phyloP scores from a whole-genome alignment of 2,113 vertebrate species.

The Limnothrissa miodon region DNA sequence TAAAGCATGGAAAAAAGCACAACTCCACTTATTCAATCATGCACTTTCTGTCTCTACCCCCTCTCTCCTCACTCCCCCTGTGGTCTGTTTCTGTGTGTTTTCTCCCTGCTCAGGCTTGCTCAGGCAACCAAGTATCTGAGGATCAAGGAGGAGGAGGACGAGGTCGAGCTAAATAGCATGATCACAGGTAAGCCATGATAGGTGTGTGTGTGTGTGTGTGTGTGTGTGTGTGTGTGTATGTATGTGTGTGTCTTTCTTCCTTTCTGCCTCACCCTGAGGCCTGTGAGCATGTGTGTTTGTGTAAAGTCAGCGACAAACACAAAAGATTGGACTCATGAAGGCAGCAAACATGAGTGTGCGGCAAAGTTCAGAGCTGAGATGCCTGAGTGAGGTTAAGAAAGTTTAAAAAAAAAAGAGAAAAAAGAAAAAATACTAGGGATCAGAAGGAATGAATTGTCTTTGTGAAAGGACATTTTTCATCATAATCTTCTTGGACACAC shows the following conservation, averaged over 20 bases:
- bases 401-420: neutral
- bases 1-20: neutral
- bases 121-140: conserved; percentile 70
- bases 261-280: neutral
- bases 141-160: conserved; percentile 72
- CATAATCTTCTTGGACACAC: neutral
- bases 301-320: neutral
- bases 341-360: neutral
- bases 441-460: neutral
- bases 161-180: conserved; percentile 54
- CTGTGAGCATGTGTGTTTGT: too few relatives aligned
- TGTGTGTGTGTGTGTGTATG: neutral
- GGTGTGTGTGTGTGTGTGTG: neutral
- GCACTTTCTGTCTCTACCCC: neutral
- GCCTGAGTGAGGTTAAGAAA: neutral
- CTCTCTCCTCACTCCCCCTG: neutral
- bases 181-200: conserved; percentile 56
- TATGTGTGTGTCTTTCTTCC: neutral
- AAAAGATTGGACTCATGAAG: neutral
- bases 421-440: neutral
- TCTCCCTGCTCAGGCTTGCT: conserved; percentile 56
- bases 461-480: neutral
- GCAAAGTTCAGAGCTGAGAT: neutral
- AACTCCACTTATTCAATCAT: neutral
- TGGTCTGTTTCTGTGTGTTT: conserved; percentile 56